These are phyloP conservation scores for Pipra filicauda DNA, from an alignment of 2,113 vertebrate genomes.

Conservation along the genomic window DNA sequence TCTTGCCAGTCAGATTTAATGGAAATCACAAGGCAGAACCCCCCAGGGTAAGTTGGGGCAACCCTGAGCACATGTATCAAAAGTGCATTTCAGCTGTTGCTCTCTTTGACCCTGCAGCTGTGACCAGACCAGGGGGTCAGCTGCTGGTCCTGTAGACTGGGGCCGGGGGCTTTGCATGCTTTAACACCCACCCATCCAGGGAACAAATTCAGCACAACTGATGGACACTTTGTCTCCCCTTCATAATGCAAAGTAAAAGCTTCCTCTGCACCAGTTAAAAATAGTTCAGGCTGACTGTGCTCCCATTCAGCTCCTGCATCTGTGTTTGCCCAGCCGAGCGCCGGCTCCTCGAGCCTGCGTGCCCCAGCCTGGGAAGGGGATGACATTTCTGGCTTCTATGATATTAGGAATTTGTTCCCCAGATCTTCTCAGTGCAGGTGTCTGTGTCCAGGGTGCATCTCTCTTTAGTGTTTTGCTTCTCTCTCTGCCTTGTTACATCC, in stretches of 20 bases:
- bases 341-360: rapidly evolving
- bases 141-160: neutral
- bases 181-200: neutral
- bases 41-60: neutral
- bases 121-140: neutral
- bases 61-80: neutral
- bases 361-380: neutral
- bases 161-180: neutral
- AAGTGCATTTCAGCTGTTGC: constrained; percentile 46
- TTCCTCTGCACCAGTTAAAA: constrained; percentile 45
- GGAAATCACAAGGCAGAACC: neutral
- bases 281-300: constrained; percentile 13
- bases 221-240: neutral
- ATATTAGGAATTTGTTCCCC: neutral
- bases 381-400: neutral
- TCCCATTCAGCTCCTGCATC: constrained; percentile 34
- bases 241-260: constrained; percentile 29
- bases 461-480: neutral
- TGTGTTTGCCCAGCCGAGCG: neutral
- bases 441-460: neutral
- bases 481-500: neutral
- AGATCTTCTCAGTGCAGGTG: neutral
- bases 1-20: neutral
- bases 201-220: neutral
- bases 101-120: constrained; percentile 10